Base-by-base conservation (phyloP, 2,888 invertebrate genomes). In the Tipula helvola region DNA sequence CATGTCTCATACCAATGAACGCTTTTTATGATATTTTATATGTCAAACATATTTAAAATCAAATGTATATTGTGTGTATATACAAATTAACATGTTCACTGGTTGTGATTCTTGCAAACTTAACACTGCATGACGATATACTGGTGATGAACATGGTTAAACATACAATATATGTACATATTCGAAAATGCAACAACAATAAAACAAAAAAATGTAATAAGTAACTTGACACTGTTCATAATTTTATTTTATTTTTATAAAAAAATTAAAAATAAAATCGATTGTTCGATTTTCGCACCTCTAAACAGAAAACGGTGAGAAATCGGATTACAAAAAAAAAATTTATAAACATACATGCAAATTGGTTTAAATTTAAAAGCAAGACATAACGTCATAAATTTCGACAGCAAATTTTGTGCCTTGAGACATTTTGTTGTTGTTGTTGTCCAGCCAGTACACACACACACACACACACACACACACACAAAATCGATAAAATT, bases 251-350 rank as follows among this genome's bases (percentile, higher is more conserved):
- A 28, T 84, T 39, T 84, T 84, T 84, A 84, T 84, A 84, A 39
- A 84, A 39, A 16, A 39, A 84, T 36, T 10, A 83, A 83, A 83
- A 84, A 84, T 84, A 84, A 84, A 84, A 84, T 84, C 84, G 84
- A 84, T 84, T 84, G 84, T 84, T 84, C 84, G 84, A 84, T 84
- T 84, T 84, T 84, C 84, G 84, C 84, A 84, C 84, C 84, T 84
- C 41, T 84, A 39, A 41, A 41, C 39, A 84, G 41, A 84, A 84
- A 84, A 84, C 5, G 84, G 84, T 84, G 84, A 84, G 84, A 84
- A 84, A 84, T 84, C 84, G 39, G 84, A 84, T 84, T 84, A 84
- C 71, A 52, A 52, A 52, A 52, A n/a, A 52, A 52, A 52, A n/a
- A 10, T 18, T 3, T 71, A 28, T 71, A 39, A 36, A 84, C 41